Percentiles rank a stretch among this genome's conserved stretches.
These are phyloP conservation scores for Procambarus virginalis DNA, from an alignment of 1,140 invertebrate species.

Conservation along the genomic window DNA sequence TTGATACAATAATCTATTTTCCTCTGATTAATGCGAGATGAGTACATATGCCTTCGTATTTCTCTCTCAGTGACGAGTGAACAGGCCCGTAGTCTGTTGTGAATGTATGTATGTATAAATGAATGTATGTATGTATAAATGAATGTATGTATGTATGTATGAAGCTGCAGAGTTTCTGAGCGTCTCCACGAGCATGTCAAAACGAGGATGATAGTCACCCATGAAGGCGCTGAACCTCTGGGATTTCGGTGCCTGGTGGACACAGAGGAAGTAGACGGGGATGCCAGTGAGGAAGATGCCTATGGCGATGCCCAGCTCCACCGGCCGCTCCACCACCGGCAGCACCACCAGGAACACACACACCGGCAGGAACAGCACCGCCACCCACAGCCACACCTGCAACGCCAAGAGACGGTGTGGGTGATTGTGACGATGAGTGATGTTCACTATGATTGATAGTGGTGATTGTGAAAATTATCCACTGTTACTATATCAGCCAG, in stretches of 20 bases:
- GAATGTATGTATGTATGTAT: neutral
- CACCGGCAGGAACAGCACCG: constrained; percentile 87
- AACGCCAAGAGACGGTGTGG: constrained; percentile 35
- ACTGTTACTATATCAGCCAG: no score
- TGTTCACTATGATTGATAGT: no score
- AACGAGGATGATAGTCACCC: constrained; percentile 1
- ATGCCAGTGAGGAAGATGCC: constrained; percentile 90
- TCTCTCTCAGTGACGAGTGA: neutral
- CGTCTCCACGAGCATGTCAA: neutral
- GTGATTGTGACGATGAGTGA: neutral
- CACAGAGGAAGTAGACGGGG: constrained; percentile 83
- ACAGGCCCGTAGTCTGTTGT: neutral
- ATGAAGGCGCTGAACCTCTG: constrained; percentile 31
- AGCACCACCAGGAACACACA: constrained; percentile 88
- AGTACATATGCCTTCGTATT: neutral
- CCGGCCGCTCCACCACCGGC: constrained; percentile 85
- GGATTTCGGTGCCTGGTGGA: constrained; percentile 8
- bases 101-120: neutral
- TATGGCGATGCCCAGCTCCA: constrained; percentile 87
- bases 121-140: neutral
- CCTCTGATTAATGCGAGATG: neutral
- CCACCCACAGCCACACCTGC: constrained; percentile 82
- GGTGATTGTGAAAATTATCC: no score
- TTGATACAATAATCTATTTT: no score
- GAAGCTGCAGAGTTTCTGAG: neutral